Base-by-base conservation (phyloP, 1,140 invertebrate species). In the Colletes gigas region DNA sequence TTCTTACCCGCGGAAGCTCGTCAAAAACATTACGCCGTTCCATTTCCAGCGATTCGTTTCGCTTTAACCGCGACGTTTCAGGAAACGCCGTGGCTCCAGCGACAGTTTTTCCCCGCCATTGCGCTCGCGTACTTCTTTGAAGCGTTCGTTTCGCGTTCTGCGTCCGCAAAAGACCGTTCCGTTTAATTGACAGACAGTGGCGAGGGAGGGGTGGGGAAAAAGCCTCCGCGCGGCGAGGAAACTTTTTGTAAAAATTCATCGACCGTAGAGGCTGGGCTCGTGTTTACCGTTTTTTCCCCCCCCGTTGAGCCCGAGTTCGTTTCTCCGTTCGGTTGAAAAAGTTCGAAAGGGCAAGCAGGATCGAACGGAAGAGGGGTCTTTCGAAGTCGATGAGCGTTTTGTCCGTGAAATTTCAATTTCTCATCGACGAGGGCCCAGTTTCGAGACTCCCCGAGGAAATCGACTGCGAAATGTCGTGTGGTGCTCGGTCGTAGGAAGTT, bases 361-460 rank as follows among this genome's bases (percentile, higher is more conserved):
- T 4, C 54, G 54, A 57, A 17, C 12, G 2, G 9, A 1, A 10
- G 15, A 30, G 39, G 9, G 21, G 30, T 62, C 41, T 63, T 6
- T n/a, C 12, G 9, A 63, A 63, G 59, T 62, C 19, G 21, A 17
- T 12, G 17, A 50, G 66, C 52, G 54, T 50, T 17, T 21, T 69
- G 15, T 57, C 7, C 44, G n/a, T 44, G 9, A 21, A 69, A 76
- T 81, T 76, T 66, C 76, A 73, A 76, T 76, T 63, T 63, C 30
- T 17, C 54, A 17, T 41, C 14, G 60, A 7, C 21, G 21, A 19
- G 57, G n/a, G 59, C n/a, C 2, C 21, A 62, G 21, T 62, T 62
- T 39, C 15, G 7, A 68, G 57, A 10, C 30, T 78, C 74, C 74
- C 79, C 39, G 21, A 78, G 74, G 74, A 81, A 81, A 78, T 81